These are phyloP conservation scores for Boloria selene DNA, from an alignment of 2,888 invertebrate species.

Conservation along the genomic window DNA sequence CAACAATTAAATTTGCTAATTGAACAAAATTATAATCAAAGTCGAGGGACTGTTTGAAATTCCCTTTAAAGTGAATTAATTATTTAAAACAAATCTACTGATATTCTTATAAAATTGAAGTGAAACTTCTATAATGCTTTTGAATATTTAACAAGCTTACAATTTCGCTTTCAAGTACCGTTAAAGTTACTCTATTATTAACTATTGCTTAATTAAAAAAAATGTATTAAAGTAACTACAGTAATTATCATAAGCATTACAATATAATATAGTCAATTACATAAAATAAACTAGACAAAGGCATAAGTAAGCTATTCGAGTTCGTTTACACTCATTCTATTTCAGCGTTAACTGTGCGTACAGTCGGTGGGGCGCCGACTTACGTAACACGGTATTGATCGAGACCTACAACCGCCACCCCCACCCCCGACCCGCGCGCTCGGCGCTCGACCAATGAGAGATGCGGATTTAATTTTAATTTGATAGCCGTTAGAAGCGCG, in stretches of 20 bases:
- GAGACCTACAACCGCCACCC: conserved; percentile 44
- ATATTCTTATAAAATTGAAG: no score
- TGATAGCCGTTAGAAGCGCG: conserved; percentile 63
- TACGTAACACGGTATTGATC: conserved; percentile 79
- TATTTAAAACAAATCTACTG: no score
- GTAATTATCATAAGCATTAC: neutral
- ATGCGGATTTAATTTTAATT: conserved; percentile 74
- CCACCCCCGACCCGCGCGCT: conserved; percentile 31
- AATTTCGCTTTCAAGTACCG: no score
- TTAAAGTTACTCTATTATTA: no score
- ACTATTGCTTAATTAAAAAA: no score
- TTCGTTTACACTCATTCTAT: conserved; percentile 32
- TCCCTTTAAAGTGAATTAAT: no score
- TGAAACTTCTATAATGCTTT: no score
- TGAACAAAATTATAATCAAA: no score
- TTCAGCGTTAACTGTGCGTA: conserved; percentile 34
- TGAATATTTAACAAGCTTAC: no score
- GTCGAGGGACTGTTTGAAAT: no score
- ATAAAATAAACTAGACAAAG: conserved; percentile 4
- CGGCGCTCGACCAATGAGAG: conserved; percentile 61
- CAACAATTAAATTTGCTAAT: no score
- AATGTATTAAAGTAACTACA: no score
- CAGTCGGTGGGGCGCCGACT: conserved; percentile 52
- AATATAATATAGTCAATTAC: neutral
- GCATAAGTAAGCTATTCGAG: conserved; percentile 16